Evolutionary conservation across 2,113 vertebrate species (phyloP).

Genomic region (Urocolius indicus): DNA sequence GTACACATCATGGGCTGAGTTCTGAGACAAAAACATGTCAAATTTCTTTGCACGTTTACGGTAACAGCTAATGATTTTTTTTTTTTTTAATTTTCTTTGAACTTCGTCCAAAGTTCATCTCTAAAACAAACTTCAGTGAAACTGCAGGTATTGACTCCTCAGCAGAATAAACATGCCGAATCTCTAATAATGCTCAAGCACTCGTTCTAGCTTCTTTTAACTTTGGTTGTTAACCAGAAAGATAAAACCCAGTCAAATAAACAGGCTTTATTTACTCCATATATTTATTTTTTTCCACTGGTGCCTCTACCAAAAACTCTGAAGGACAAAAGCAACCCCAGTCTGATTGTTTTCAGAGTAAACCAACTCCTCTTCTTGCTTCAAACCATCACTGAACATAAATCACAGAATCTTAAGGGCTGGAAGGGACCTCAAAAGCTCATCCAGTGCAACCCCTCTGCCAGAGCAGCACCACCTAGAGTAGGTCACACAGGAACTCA

Average conservation of each 20-base stretch:
- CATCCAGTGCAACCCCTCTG: too few relatives aligned
- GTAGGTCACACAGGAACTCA: too few relatives aligned
- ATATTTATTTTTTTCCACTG: not conserved
- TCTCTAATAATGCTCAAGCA: not conserved
- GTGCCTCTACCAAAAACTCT: not conserved
- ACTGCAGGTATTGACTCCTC: slow-evolving; percentile 29
- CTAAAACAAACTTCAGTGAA: slow-evolving; percentile 50
- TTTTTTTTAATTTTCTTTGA: slow-evolving; percentile 57
- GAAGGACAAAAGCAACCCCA: not conserved
- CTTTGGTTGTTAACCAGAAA: slow-evolving; percentile 35
- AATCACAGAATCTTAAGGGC: not conserved
- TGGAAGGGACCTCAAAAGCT: too few relatives aligned
- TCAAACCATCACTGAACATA: not conserved
- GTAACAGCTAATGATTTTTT: slow-evolving; percentile 37
- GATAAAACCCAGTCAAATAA: not conserved
- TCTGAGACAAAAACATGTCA: not conserved
- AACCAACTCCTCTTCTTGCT: not conserved
- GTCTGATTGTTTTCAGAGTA: not conserved
- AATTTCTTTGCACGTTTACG: not conserved
- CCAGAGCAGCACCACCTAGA: too few relatives aligned
- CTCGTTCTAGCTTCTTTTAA: not conserved
- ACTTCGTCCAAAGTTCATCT: slow-evolving; percentile 57
- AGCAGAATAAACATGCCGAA: slow-evolving; percentile 37
- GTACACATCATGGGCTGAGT: not conserved
- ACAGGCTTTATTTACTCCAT: not conserved